Evolutionary conservation across 1,140 invertebrate genomes (phyloP), one percentile per base, ranked within the genome.

Genomic region (Eubasilissa regina): DNA sequence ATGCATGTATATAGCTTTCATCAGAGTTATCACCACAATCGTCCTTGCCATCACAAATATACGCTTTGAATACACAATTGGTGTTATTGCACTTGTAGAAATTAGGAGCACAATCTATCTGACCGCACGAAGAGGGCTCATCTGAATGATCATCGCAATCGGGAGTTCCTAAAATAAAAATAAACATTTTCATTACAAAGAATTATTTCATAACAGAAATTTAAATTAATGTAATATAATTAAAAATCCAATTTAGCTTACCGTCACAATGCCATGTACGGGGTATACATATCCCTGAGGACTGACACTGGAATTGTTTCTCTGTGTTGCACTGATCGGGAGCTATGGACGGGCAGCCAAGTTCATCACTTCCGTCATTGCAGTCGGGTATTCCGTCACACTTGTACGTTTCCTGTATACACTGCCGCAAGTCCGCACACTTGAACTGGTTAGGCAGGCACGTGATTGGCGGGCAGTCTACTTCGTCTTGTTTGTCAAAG

Each of bases 401-500:
- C 84, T 96, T 96, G 87, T 98, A 98, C 0, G 94, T 95, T 83
- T 97, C 95, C 83, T 97, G 94, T 17, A 99, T 94, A 84, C 98
- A 99, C 87, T 98, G 97, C 81, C 96, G 93, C 19, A 95, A 90
- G 87, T 97, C 97, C 0, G 94, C 93, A 86, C 98, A 99, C 83
- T 97, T 96, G 85, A 99, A 99, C 84, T 99, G 97, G 64, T 93
- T 94, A n/a, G 95, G 92, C 19, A 97, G 92, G 87, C 98, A 99
- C 0, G 95, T 96, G 0, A 98, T 94, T 0, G 97, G 97, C 4
- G 98, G 98, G 89, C 98, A 99, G 82, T 97, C 95, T 85, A 96
- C 93, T 88, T 99, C 98, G 87, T 99, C 98, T 84, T 97, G 96
- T 85, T 97, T 97, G 86, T 99, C 98, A 85, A 98, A 98, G 86